Conservation (phyloP, 2,113 vertebrate genomes). For the Orthonyx spaldingii region DNA sequence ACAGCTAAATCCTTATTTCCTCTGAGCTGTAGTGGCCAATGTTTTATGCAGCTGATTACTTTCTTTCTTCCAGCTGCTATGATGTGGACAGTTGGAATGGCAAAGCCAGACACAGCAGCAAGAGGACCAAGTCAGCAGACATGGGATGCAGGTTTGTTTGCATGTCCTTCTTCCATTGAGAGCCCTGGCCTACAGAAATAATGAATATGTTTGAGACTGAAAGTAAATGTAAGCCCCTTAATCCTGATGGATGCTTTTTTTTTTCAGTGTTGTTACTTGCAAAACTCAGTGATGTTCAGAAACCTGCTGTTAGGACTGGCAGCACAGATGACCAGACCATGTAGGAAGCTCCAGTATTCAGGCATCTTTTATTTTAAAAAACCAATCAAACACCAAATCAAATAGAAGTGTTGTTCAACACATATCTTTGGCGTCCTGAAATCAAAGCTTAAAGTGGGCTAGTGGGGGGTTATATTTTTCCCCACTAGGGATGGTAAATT, state of each 20-base stretch:
- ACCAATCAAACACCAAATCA: background rate
- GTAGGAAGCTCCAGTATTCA: background rate
- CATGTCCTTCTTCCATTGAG: background rate
- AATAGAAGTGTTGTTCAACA: background rate
- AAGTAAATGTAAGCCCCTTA: background rate
- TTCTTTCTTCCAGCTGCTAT: slow-evolving; percentile 83
- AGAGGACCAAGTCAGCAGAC: slow-evolving; percentile 52
- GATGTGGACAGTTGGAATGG: slow-evolving; percentile 96
- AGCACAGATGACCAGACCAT: background rate
- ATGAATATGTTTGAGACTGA: background rate
- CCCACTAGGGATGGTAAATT: background rate
- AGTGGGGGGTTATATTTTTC: background rate
- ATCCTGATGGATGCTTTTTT: background rate
- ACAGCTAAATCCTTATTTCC: background rate
- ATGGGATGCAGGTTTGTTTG: slow-evolving; percentile 61
- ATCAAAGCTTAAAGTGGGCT: background rate
- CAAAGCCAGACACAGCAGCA: slow-evolving; percentile 71
- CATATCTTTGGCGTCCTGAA: background rate
- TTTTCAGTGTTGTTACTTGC: background rate
- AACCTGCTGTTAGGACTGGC: background rate
- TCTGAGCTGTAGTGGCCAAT: background rate
- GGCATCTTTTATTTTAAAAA: background rate
- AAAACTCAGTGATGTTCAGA: background rate
- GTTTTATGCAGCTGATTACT: background rate
- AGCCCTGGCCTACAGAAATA: background rate